A percentile compares a stretch with the other conserved stretches of the same genome.
Conservation (phyloP, 2,888 invertebrate species). For the Smittia sp. region DNA sequence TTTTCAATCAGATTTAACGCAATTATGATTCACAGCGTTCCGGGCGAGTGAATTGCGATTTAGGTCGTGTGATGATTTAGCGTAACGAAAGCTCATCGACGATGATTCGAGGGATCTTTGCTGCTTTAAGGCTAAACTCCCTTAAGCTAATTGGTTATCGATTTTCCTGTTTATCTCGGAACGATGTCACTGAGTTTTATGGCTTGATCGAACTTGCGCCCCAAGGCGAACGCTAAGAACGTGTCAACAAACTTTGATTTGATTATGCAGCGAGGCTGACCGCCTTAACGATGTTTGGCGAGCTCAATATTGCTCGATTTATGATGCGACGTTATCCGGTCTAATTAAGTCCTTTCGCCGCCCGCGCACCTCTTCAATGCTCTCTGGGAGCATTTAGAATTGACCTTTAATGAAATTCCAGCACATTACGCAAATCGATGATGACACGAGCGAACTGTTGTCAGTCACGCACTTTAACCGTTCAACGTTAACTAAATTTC, state of each 20-base stretch:
- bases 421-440: background rate
- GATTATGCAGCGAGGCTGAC: background rate
- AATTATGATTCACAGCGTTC: too few relatives aligned
- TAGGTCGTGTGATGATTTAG: too few relatives aligned
- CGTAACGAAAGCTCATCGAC: too few relatives aligned
- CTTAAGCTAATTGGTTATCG: background rate
- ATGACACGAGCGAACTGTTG: background rate
- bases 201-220: background rate
- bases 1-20: too few relatives aligned
- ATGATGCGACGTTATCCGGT: background rate
- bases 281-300: background rate
- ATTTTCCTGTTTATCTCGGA: background rate
- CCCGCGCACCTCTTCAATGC: background rate
- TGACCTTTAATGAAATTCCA: conserved; percentile 3
- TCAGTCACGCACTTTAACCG: background rate
- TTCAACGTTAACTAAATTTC: background rate
- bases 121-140: background rate
- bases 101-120: too few relatives aligned
- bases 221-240: background rate
- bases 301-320: background rate
- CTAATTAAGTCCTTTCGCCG: background rate
- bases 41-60: too few relatives aligned
- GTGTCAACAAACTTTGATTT: conserved; percentile 8
- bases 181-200: background rate
- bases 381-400: background rate